phyloP scores from a whole-genome alignment of 1,140 invertebrate species.

The Drosophila ercepeae region DNA sequence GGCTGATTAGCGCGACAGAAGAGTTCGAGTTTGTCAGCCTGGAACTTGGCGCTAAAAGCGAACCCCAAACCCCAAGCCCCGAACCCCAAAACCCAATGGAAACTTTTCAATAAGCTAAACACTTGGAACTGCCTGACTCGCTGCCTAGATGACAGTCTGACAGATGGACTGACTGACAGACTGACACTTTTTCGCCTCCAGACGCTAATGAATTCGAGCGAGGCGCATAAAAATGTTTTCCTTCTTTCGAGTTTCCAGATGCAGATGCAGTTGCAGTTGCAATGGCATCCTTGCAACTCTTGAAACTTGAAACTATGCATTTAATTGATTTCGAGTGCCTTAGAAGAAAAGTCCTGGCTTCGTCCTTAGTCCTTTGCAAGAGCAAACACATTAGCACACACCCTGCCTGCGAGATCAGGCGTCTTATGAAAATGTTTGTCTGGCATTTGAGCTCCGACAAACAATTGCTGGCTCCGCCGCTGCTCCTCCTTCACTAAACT shows the following conservation, averaged over 20 bases:
- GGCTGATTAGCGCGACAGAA: conserved; percentile 65
- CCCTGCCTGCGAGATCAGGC: not conserved
- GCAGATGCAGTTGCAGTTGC: not conserved
- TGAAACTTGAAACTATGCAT: conserved; percentile 75
- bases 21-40: conserved; percentile 50
- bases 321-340: conserved; percentile 78
- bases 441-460: conserved; percentile 38
- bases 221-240: conserved; percentile 64
- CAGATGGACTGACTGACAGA: conserved; percentile 15
- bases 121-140: conserved; percentile 66
- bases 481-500: conserved; percentile 12
- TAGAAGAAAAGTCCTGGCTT: conserved; percentile 21
- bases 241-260: conserved; percentile 14
- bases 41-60: not conserved
- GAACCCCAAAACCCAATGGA: conserved; percentile 33
- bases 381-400: conserved; percentile 19
- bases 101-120: conserved; percentile 81
- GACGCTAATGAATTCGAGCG: conserved; percentile 75
- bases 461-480: not conserved
- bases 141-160: conserved; percentile 24
- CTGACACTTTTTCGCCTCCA: conserved; percentile 2
- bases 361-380: no score
- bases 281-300: conserved; percentile 16
- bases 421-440: conserved; percentile 43
- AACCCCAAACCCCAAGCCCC: not conserved